phyloP scores from a whole-genome alignment of 2,888 invertebrate genomes.

The Eupithecia subumbrata region DNA sequence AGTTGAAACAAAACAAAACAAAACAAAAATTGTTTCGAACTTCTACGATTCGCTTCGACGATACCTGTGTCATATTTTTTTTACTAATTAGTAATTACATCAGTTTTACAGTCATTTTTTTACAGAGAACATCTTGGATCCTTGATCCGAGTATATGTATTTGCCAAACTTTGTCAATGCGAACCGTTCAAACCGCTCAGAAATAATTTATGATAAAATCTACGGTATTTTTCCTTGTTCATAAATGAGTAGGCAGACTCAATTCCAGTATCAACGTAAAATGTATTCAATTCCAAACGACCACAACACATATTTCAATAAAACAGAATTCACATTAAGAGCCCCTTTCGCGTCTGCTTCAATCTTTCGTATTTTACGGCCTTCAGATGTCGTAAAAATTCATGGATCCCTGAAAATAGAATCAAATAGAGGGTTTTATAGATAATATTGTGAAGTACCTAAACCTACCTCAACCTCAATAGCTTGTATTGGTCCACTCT shows the following conservation, averaged over 20 bases:
- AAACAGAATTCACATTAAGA: constrained; percentile 6
- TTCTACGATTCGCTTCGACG: no score
- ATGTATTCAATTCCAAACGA: constrained; percentile 5
- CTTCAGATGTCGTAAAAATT: constrained; percentile 49
- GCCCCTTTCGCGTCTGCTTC: constrained; percentile 29
- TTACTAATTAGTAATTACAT: no score
- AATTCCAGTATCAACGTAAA: neutral
- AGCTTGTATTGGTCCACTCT: no score
- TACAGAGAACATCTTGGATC: neutral
- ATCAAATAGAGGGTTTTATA: constrained; percentile 21
- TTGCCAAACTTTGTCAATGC: neutral
- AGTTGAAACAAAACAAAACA: no score
- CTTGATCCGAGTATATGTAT: neutral
- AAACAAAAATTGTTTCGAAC: no score
- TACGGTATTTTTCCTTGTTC: neutral
- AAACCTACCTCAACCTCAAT: neutral
- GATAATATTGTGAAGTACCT: neutral
- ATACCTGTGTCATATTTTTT: no score
- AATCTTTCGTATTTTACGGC: constrained; percentile 44
- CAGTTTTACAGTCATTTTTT: neutral
- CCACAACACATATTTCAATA: constrained; percentile 21
- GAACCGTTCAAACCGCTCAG: neutral
- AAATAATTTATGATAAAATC: neutral
- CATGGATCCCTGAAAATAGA: constrained; percentile 40
- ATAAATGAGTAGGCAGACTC: constrained; percentile 2